These are phyloP conservation scores for Hyphantria cunea DNA, from an alignment of 1,140 invertebrate species.

Conservation along the genomic window DNA sequence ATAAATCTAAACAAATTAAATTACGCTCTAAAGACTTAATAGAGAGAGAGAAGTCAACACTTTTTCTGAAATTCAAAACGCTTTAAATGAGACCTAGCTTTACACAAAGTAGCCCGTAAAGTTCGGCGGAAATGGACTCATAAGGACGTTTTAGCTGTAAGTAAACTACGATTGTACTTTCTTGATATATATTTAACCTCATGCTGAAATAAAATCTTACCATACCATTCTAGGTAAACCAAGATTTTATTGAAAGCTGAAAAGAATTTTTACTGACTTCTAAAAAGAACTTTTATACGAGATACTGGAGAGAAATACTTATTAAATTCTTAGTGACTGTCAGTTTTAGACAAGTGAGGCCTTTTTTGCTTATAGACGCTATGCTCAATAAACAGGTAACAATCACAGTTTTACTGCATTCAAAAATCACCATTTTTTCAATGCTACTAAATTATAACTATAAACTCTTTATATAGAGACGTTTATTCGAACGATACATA, in stretches of 20 bases:
- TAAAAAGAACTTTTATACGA: neutral
- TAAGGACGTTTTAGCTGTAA: constrained; percentile 10
- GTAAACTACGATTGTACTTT: neutral
- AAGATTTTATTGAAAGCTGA: neutral
- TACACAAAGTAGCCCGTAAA: neutral
- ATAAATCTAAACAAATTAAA: neutral
- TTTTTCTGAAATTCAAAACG: neutral
- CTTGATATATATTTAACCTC: neutral
- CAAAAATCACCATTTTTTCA: too few species aligned
- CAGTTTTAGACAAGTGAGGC: too few species aligned
- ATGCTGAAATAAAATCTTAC: neutral
- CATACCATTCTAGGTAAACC: neutral
- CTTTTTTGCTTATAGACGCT: too few species aligned
- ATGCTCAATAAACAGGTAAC: too few species aligned
- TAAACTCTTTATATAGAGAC: too few species aligned
- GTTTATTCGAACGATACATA: too few species aligned
- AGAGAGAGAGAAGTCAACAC: neutral
- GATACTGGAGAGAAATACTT: neutral
- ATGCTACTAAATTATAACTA: too few species aligned
- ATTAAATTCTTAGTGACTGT: too few species aligned
- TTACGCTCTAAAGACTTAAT: neutral
- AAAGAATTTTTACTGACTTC: too few species aligned
- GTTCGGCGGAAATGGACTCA: constrained; percentile 7
- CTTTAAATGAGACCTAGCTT: constrained; percentile 6
- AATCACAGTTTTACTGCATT: too few species aligned